A percentile compares a stretch with the other conserved stretches of the same genome.
Conservation (phyloP, 1,140 invertebrate genomes). For the Drosophila equinoxialis region DNA sequence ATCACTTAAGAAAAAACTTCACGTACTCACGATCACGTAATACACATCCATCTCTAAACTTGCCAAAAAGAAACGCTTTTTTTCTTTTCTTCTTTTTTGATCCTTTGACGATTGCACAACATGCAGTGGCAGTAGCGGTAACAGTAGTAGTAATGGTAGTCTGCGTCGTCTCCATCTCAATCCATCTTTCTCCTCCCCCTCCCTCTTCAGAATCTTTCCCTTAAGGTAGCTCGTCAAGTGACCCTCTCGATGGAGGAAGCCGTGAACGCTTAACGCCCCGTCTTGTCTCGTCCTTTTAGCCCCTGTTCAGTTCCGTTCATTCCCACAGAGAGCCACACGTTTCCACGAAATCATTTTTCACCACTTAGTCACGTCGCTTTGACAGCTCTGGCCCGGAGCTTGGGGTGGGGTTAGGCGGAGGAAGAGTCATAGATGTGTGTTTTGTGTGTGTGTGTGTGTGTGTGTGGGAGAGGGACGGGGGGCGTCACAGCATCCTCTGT, state of each 20-base stretch:
- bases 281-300: background rate
- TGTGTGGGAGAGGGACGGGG: background rate
- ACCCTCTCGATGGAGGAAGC: conserved; percentile 60
- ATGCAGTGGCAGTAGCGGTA: conserved; percentile 29
- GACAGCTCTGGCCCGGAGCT: conserved; percentile 57
- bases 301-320: conserved; percentile 20
- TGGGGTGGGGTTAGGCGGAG: conserved; percentile 4
- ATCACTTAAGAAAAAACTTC: conserved; percentile 11
- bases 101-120: conserved; percentile 76
- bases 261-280: conserved; percentile 60
- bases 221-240: conserved; percentile 58
- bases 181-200: background rate
- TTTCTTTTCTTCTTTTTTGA: conserved; percentile 35
- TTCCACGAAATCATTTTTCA: conserved; percentile 81
- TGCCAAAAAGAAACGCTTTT: background rate
- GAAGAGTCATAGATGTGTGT: background rate
- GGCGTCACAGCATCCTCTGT: conserved; percentile 66
- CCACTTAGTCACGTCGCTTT: conserved; percentile 80
- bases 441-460: background rate
- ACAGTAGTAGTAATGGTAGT: conserved; percentile 4
- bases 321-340: conserved; percentile 73
- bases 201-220: conserved; percentile 29
- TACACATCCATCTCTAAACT: conserved; percentile 12
- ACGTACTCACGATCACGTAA: conserved; percentile 10
- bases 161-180: conserved; percentile 30